Percentiles rank a stretch among this genome's conserved stretches.
These are phyloP conservation scores for Pocillopora grandis DNA, from an alignment of 92 coral and sea anemone species.

Conservation along the genomic window DNA sequence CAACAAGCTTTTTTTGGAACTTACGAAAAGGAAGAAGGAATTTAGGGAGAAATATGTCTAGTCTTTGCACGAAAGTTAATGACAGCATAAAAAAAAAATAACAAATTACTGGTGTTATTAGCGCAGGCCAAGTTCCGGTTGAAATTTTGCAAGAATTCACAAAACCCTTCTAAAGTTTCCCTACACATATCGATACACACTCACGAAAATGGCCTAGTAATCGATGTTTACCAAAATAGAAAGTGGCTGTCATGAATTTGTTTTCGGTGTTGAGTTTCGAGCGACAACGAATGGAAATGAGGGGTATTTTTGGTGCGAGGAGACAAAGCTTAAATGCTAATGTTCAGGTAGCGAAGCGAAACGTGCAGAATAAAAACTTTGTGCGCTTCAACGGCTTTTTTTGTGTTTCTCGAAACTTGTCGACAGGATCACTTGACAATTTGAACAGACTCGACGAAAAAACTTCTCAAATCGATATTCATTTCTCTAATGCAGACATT, in stretches of 20 bases:
- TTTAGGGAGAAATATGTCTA: slow-evolving; percentile 19
- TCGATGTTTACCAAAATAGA: slow-evolving; percentile 60
- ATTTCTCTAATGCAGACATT: slow-evolving; percentile 43
- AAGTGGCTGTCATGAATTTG: slow-evolving; percentile 49
- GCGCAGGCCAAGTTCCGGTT: slow-evolving; percentile 31
- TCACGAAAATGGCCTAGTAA: slow-evolving; percentile 34
- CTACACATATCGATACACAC: slow-evolving; percentile 58
- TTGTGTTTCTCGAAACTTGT: neutral
- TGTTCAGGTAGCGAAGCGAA: slow-evolving; percentile 35
- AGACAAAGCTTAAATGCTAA: slow-evolving; percentile 94
- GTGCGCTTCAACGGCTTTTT: neutral
- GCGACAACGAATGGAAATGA: slow-evolving; percentile 47
- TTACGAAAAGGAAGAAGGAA: neutral
- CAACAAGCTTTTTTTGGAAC: slow-evolving; percentile 4
- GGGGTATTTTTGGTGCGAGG: slow-evolving; percentile 42
- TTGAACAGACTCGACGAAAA: slow-evolving; percentile 14
- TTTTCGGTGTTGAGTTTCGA: slow-evolving; percentile 54
- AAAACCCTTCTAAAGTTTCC: slow-evolving; percentile 45
- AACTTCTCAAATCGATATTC: slow-evolving; percentile 28
- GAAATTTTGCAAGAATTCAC: slow-evolving; percentile 60
- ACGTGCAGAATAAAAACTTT: slow-evolving; percentile 43
- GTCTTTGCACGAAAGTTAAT: slow-evolving; percentile 12
- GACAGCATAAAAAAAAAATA: slow-evolving; percentile 34
- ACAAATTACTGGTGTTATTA: slow-evolving; percentile 39
- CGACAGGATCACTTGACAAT: slow-evolving; percentile 7